Evolutionary conservation across 1,140 invertebrate genomes (phyloP).

Genomic region (Kradibia gibbosae): DNA sequence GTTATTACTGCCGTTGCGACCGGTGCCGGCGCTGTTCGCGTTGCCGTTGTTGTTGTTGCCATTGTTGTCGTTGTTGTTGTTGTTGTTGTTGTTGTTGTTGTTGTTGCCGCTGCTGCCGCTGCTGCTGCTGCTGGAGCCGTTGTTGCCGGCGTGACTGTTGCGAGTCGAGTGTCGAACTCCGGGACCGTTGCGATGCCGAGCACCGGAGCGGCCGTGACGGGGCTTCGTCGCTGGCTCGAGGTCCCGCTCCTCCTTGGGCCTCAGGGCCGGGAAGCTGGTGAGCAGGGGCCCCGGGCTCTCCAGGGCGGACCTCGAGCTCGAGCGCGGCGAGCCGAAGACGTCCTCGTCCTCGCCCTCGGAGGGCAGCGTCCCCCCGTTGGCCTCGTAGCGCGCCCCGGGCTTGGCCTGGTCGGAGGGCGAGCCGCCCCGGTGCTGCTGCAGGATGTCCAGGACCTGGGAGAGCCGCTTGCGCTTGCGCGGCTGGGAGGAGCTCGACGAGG

Average conservation of each 20-base stretch:
- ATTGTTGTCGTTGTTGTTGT: slow-evolving; percentile 41
- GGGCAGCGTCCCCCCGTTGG: slow-evolving; percentile 56
- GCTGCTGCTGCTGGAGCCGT: not conserved
- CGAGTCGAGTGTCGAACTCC: too few relatives aligned
- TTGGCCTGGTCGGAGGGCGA: slow-evolving; percentile 59
- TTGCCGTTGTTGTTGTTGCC: not conserved
- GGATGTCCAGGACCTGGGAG: slow-evolving; percentile 82
- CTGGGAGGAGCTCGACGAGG: slow-evolving; percentile 45
- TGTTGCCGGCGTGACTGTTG: not conserved
- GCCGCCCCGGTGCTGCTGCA: slow-evolving; percentile 73
- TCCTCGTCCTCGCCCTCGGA: slow-evolving; percentile 69
- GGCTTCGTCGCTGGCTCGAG: slow-evolving; percentile 45
- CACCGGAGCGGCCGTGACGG: not conserved
- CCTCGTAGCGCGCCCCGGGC: slow-evolving; percentile 58
- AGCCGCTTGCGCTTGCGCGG: slow-evolving; percentile 82
- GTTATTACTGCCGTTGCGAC: slow-evolving; percentile 46
- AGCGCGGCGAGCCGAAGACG: slow-evolving; percentile 64
- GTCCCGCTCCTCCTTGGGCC: slow-evolving; percentile 60
- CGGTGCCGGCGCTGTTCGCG: not conserved
- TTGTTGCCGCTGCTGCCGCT: not conserved
- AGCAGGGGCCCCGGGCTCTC: slow-evolving; percentile 54
- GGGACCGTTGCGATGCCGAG: not conserved
- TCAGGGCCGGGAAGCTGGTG: slow-evolving; percentile 47
- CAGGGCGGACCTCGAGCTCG: slow-evolving; percentile 59
- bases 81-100: slow-evolving; percentile 38